phyloP scores from a whole-genome alignment of 2,888 invertebrate genomes.

The Limulus polyphemus region DNA sequence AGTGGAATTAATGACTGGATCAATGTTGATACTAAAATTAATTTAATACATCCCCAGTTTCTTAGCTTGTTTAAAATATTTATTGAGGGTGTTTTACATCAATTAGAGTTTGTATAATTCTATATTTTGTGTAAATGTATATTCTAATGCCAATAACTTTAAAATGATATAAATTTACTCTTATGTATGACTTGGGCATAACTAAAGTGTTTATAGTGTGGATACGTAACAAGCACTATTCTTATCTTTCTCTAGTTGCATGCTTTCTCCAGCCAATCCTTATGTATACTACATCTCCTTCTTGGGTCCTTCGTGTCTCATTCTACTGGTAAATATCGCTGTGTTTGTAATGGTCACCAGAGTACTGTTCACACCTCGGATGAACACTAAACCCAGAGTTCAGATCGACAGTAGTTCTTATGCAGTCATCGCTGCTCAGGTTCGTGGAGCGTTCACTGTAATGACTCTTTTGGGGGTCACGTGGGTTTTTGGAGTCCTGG shows the following conservation, averaged over 20 bases:
- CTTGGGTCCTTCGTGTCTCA: slow-evolving; percentile 37
- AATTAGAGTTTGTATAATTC: too few relatives aligned
- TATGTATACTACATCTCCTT: slow-evolving; percentile 38
- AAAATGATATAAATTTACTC: too few relatives aligned
- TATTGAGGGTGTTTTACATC: too few relatives aligned
- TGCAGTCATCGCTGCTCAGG: slow-evolving; percentile 17
- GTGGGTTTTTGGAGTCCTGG: slow-evolving; percentile 34
- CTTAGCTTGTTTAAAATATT: too few relatives aligned
- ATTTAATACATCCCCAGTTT: too few relatives aligned
- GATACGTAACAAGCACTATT: too few relatives aligned
- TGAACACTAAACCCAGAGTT: slow-evolving; percentile 19
- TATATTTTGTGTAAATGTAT: too few relatives aligned
- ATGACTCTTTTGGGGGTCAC: slow-evolving; percentile 33
- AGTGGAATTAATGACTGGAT: too few relatives aligned
- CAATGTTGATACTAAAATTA: too few relatives aligned
- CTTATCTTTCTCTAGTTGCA: slow-evolving; percentile 33
- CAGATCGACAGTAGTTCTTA: background rate
- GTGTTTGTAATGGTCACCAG: slow-evolving; percentile 38
- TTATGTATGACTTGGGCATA: too few relatives aligned
- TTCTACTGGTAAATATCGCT: slow-evolving; percentile 37
- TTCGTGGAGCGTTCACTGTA: slow-evolving; percentile 31
- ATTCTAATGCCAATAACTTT: too few relatives aligned
- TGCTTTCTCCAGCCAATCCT: slow-evolving; percentile 35
- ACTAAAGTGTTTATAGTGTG: too few relatives aligned
- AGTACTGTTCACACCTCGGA: slow-evolving; percentile 32